phyloP scores from a whole-genome alignment of 37 sponge, comb jelly and placozoan species.

The Spongia lamella region DNA sequence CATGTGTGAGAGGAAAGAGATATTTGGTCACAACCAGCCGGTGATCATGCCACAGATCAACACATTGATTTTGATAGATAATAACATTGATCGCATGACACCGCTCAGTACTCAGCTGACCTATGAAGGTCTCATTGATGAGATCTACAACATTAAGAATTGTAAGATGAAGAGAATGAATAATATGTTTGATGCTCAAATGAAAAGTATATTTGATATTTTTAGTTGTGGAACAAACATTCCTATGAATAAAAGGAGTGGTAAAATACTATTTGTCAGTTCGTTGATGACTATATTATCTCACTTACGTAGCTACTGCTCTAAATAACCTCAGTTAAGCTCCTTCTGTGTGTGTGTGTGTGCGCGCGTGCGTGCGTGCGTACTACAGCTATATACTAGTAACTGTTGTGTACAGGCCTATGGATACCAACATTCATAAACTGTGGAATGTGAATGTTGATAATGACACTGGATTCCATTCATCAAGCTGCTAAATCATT shows the following conservation, averaged over 20 bases:
- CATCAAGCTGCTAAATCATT: constrained; percentile 74
- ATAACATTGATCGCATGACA: constrained; percentile 88
- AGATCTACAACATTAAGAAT: constrained; percentile 85
- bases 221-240: too few species aligned
- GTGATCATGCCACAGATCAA: constrained; percentile 79
- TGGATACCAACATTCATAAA: not conserved
- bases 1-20: constrained; percentile 57
- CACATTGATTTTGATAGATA: constrained; percentile 82
- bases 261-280: too few species aligned
- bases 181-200: too few species aligned
- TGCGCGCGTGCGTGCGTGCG: too few species aligned
- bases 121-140: constrained; percentile 96
- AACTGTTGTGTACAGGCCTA: too few species aligned
- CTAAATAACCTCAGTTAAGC: too few species aligned
- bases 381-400: too few species aligned
- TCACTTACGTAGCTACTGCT: too few species aligned
- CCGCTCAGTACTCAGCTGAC: constrained; percentile 94
- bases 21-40: constrained; percentile 23
- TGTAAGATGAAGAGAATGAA: constrained; percentile 37
- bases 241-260: too few species aligned
- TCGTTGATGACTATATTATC: too few species aligned
- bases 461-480: constrained; percentile 52
- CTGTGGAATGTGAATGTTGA: constrained; percentile 63
- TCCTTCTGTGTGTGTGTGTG: too few species aligned
- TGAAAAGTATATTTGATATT: too few species aligned